Evolutionary conservation across 2,113 vertebrate genomes (phyloP), one percentile per base, ranked within the genome.

Genomic region (Neodontobutis hainanensis): DNA sequence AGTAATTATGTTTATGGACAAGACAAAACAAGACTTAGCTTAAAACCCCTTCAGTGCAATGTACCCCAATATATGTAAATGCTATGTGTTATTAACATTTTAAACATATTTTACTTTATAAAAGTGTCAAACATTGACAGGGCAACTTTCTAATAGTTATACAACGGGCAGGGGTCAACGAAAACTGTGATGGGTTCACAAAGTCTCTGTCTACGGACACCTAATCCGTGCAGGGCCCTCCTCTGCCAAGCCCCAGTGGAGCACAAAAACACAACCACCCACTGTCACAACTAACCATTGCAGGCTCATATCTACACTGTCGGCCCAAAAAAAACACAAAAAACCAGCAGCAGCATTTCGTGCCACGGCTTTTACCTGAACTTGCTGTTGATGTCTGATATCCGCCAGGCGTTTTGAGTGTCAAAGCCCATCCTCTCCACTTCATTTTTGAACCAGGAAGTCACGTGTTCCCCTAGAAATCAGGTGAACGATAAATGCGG

Each of bases 371-470:
- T n/a, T 80, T 77, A 98, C 97, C 94, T 97, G 92, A 98, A 97
- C 82, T 97, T 99, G 85, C 95, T 94, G 90, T 99, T 99, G 91
- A 99, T 98, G 87, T 98, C 97, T 44, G 96, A 95, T 87, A 98
- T 95, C 90, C 97, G 95, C 97, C 97, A 99, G 84, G 95, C 96
- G 48, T 98, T 98, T 83, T 97, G 95, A 89, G 97, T 96, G 89
- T 99, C 97, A 74, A 99, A 99, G 60, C 95, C 95, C 97, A 99
- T 98, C 75, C 97, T 91, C 72, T 99, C 97, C 70, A 98, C 96
- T 87, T 99, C 97, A 0, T 97, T 98, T 91, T 96, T 96, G 88
- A 98, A 98, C 85, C 96, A 94, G 34, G 95, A 96, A 10, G 93
- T 95, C 74, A 99, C 96, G 0, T 98, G 96, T 78, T 99, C 97